Evolutionary conservation across 1,140 invertebrate species (phyloP).

Genomic region (Drosophila neocordata): DNA sequence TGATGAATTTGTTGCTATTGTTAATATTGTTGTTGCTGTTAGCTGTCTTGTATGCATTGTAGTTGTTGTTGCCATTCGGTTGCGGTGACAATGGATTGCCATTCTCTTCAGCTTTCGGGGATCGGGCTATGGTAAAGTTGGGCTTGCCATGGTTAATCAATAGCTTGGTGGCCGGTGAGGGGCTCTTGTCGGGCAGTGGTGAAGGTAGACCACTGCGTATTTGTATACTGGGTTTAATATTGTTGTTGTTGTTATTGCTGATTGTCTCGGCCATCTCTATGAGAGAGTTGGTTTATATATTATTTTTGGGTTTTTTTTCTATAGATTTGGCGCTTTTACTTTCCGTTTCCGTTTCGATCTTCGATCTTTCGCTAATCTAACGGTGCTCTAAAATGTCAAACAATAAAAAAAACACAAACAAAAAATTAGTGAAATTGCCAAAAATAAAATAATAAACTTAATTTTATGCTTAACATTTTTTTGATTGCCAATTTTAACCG

Average conservation of each 20-base stretch:
- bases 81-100: slow-evolving; percentile 56
- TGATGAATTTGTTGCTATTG: slow-evolving; percentile 59
- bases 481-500: not conserved
- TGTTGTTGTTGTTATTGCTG: slow-evolving; percentile 38
- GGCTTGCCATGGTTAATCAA: slow-evolving; percentile 81
- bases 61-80: slow-evolving; percentile 66
- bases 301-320: slow-evolving; percentile 17
- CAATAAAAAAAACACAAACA: slow-evolving; percentile 23
- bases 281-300: not conserved
- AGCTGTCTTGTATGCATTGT: slow-evolving; percentile 66
- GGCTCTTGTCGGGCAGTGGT: slow-evolving; percentile 69
- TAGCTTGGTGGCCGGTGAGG: slow-evolving; percentile 76
- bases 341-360: slow-evolving; percentile 57
- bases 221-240: slow-evolving; percentile 70
- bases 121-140: slow-evolving; percentile 76
- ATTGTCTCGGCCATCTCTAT: slow-evolving; percentile 69
- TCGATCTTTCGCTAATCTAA: slow-evolving; percentile 47
- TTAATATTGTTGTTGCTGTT: slow-evolving; percentile 35
- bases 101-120: slow-evolving; percentile 64
- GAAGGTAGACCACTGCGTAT: slow-evolving; percentile 64
- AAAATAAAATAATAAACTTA: slow-evolving; percentile 31
- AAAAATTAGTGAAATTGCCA: slow-evolving; percentile 32
- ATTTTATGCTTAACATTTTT: slow-evolving; percentile 14
- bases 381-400: slow-evolving; percentile 40
- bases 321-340: slow-evolving; percentile 64